Evolutionary conservation across 1,140 invertebrate genomes (phyloP).

Genomic region (Drosophila murphyi): DNA sequence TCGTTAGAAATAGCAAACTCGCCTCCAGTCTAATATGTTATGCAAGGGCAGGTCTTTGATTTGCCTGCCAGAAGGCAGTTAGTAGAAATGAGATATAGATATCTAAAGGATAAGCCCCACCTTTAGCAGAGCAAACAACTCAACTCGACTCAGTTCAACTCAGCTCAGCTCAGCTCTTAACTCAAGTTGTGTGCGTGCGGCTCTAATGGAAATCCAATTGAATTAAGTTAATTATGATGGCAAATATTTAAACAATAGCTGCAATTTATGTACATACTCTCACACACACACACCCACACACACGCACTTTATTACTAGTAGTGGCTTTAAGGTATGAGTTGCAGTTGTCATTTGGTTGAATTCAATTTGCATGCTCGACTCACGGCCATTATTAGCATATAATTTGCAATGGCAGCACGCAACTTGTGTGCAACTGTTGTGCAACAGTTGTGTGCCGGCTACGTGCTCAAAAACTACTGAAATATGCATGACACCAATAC

Average conservation of each 20-base stretch:
- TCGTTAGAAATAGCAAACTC: conserved; percentile 29
- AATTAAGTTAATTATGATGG: conserved; percentile 84
- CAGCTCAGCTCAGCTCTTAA: conserved; percentile 13
- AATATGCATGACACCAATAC: conserved; percentile 46
- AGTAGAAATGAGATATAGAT: neutral
- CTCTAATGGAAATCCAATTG: conserved; percentile 83
- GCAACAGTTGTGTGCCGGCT: conserved; percentile 37
- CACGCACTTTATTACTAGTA: neutral
- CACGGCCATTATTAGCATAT: conserved; percentile 54
- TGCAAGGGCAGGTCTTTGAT: conserved; percentile 68
- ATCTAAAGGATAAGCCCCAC: conserved; percentile 41
- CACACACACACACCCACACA: conserved; percentile 6
- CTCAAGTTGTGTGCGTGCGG: conserved; percentile 48
- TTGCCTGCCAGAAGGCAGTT: conserved; percentile 31
- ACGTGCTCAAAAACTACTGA: conserved; percentile 45
- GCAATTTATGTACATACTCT: conserved; percentile 67
- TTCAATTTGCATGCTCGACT: conserved; percentile 55
- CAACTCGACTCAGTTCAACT: conserved; percentile 12
- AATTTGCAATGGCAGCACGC: conserved; percentile 38
- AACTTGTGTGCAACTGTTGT: conserved; percentile 55
- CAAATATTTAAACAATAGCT: conserved; percentile 84
- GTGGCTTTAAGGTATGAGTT: conserved; percentile 46
- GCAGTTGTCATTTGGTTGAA: conserved; percentile 67
- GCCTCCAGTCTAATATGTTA: conserved; percentile 63
- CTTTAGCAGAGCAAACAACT: conserved; percentile 70